Evolutionary conservation across 2,888 invertebrate genomes (phyloP).

Genomic region (Andrena praecox): DNA sequence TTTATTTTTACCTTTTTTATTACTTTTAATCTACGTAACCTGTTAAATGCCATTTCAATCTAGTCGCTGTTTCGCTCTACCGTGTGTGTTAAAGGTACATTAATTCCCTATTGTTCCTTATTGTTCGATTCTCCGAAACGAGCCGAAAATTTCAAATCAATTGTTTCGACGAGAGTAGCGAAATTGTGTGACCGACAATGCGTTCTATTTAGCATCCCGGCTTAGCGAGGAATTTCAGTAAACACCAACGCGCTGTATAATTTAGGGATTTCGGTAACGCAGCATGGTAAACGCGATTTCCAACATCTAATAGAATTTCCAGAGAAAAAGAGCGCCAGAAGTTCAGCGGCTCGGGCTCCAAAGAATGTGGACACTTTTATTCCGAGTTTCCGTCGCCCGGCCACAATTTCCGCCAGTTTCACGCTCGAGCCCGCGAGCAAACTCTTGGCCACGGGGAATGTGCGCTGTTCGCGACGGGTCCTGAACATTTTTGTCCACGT

Average conservation of each 20-base stretch:
- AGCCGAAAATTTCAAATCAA: too few species aligned
- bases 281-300: constrained; percentile 1
- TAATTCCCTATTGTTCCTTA: too few species aligned
- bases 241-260: neutral
- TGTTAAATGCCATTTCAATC: too few species aligned
- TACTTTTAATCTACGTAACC: too few species aligned
- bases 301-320: constrained; percentile 3
- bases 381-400: constrained; percentile 10
- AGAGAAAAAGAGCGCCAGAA: constrained; percentile 2
- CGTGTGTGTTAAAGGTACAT: too few species aligned
- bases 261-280: neutral
- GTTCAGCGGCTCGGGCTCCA: neutral
- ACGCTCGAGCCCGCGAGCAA: constrained; percentile 17
- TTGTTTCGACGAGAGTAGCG: neutral
- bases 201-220: neutral
- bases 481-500: constrained; percentile 28
- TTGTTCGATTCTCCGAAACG: too few species aligned
- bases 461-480: neutral
- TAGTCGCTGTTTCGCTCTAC: too few species aligned
- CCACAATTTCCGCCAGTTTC: constrained; percentile 17
- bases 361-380: constrained; percentile 31
- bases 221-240: neutral
- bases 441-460: constrained; percentile 8
- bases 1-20: too few species aligned
- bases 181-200: neutral